Percentiles rank a stretch among this genome's conserved stretches.
Evolutionary conservation across 2,797 vertebrate genomes (phyloP).

Genomic region (Aulostomus chinensis): DNA sequence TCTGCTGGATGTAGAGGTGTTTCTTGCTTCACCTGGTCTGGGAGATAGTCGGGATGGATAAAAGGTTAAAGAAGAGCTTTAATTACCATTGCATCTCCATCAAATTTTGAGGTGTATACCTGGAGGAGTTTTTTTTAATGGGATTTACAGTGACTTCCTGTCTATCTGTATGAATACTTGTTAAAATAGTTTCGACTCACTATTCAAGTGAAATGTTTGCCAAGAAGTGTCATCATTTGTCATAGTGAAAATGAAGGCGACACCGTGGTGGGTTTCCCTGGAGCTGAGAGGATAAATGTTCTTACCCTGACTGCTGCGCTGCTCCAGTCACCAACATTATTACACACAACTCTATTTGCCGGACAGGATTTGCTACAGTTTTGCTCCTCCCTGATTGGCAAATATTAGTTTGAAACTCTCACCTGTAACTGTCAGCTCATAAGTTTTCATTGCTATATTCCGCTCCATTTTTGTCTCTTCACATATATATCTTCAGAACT

Average conservation of each 20-base stretch:
- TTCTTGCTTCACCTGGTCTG: too few species aligned
- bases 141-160: too few species aligned
- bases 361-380: conserved; percentile 8
- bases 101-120: too few species aligned
- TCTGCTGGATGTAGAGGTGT: too few species aligned
- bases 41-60: too few species aligned
- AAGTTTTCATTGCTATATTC: conserved; percentile 17
- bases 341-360: conserved; percentile 40
- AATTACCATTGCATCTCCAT: too few species aligned
- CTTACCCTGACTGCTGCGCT: conserved; percentile 6
- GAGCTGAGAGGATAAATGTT: conserved; percentile 32
- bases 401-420: conserved; percentile 5
- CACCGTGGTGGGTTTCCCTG: conserved; percentile 28
- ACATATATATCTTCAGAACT: conserved; percentile 47
- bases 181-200: not conserved
- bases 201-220: conserved; percentile 7
- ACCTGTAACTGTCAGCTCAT: conserved; percentile 32
- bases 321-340: conserved; percentile 47
- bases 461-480: conserved; percentile 16
- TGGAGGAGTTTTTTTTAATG: too few species aligned
- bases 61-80: too few species aligned
- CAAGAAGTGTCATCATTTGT: conserved; percentile 27
- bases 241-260: conserved; percentile 21
- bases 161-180: too few species aligned
- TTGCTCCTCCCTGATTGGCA: conserved; percentile 5